Conservation (phyloP, 1,140 invertebrate genomes). For the Drosophila ananassae region DNA sequence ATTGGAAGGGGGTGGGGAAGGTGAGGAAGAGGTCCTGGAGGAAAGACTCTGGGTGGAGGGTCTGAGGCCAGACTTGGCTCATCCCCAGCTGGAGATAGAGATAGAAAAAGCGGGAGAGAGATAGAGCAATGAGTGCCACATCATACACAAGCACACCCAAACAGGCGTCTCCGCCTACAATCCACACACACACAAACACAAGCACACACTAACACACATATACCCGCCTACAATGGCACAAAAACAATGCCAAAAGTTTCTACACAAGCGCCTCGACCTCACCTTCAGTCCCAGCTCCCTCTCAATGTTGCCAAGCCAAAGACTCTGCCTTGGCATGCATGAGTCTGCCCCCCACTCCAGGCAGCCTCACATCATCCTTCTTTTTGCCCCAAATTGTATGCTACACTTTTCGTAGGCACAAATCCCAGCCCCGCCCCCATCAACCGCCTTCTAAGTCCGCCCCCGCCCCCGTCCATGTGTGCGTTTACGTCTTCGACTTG, state of each 20-base stretch:
- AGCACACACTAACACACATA: slow-evolving; percentile 21
- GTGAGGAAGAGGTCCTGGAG: slow-evolving; percentile 29
- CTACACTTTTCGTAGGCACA: slow-evolving; percentile 69
- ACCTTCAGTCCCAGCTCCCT: slow-evolving; percentile 63
- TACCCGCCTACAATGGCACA: slow-evolving; percentile 49
- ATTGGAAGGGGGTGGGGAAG: slow-evolving; percentile 33
- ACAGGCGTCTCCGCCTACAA: slow-evolving; percentile 18
- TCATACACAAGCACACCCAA: slow-evolving; percentile 23
- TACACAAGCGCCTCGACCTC: slow-evolving; percentile 65
- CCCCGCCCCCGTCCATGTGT: slow-evolving; percentile 10
- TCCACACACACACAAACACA: slow-evolving; percentile 42
- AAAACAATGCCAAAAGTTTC: slow-evolving; percentile 82
- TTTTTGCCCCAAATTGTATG: slow-evolving; percentile 53
- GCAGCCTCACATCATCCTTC: slow-evolving; percentile 8
- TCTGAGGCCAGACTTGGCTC: slow-evolving; percentile 69
- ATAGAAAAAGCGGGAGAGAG: slow-evolving; percentile 12
- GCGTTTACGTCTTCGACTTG: slow-evolving; percentile 72
- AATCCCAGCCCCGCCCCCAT: slow-evolving; percentile 11
- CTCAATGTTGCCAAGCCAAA: slow-evolving; percentile 78
- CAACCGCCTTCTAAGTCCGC: not conserved
- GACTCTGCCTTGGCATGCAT: slow-evolving; percentile 63
- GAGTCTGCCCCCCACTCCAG: slow-evolving; percentile 4
- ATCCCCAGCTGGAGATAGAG: slow-evolving; percentile 57
- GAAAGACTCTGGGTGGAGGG: not conserved
- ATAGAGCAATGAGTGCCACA: slow-evolving; percentile 36